Conservation (phyloP, 37 sponge, comb jelly and placozoan genomes). For the Halichondria panicea region DNA sequence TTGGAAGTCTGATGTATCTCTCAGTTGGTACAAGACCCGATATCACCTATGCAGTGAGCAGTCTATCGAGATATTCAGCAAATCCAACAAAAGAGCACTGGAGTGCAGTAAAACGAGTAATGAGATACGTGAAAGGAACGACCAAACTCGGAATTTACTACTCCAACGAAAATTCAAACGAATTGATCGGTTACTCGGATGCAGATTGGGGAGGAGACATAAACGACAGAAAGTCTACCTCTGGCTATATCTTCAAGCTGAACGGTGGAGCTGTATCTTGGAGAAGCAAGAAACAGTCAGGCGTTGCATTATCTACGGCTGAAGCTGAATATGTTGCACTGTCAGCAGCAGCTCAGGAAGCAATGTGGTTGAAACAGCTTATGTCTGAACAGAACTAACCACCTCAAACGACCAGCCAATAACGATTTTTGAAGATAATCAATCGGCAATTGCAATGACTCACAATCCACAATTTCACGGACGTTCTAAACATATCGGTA, state of each 20-base stretch:
- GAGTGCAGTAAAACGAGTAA: constrained; percentile 42
- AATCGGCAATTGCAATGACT: constrained; percentile 47
- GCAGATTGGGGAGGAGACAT: constrained; percentile 54
- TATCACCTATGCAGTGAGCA: constrained; percentile 35
- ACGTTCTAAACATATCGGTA: constrained; percentile 44
- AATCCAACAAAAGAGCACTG: constrained; percentile 28
- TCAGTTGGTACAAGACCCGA: constrained; percentile 42
- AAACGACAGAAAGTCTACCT: constrained; percentile 40
- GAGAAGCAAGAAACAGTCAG: constrained; percentile 44
- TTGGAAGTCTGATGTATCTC: constrained; percentile 50
- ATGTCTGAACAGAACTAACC: constrained; percentile 9
- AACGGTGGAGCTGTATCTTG: constrained; percentile 30
- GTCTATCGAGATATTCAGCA: constrained; percentile 20
- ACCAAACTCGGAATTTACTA: constrained; percentile 24
- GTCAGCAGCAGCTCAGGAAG: constrained; percentile 56
- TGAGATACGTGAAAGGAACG: constrained; percentile 36
- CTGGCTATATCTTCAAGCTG: constrained; percentile 34
- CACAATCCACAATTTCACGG: constrained; percentile 59
- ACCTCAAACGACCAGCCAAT: constrained; percentile 4
- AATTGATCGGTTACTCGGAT: constrained; percentile 52
- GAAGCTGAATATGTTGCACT: constrained; percentile 63
- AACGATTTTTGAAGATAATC: constrained; percentile 57
- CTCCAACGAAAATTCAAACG: constrained; percentile 3
- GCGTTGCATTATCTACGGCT: constrained; percentile 42
- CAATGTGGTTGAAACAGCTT: constrained; percentile 53